Conservation (phyloP, 2,888 invertebrate species). For the Hydriomena furcata region DNA sequence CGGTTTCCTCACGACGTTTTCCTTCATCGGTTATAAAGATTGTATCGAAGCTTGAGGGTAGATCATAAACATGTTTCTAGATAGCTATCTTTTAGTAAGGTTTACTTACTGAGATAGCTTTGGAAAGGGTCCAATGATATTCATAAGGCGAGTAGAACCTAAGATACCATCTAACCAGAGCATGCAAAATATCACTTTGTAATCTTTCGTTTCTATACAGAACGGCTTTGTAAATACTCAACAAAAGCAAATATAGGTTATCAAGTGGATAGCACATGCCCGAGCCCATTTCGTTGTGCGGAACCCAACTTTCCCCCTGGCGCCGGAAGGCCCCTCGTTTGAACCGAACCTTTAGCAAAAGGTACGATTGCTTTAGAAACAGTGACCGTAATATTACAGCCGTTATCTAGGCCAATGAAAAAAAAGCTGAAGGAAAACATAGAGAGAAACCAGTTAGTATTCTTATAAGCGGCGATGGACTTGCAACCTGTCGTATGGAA, state of each 20-base stretch:
- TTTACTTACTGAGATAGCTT: constrained; percentile 6
- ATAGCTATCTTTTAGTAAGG: constrained; percentile 2
- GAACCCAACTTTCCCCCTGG: constrained; percentile 7
- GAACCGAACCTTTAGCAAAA: constrained; percentile 9
- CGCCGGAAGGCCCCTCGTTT: constrained; percentile 25
- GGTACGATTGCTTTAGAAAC: neutral
- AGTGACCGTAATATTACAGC: neutral
- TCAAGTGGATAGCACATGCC: constrained; percentile 32
- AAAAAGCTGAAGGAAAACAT: too few relatives aligned
- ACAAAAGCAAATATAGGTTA: constrained; percentile 34
- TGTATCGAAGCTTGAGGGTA: constrained; percentile 1
- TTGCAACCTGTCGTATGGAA: too few relatives aligned
- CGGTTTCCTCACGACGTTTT: too few relatives aligned
- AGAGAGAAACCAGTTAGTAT: too few relatives aligned
- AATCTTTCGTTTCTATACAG: constrained; percentile 28
- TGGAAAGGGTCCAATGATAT: constrained; percentile 6
- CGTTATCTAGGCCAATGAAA: too few relatives aligned
- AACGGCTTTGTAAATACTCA: constrained; percentile 37
- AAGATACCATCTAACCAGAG: constrained; percentile 9
- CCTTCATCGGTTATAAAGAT: constrained; percentile 3
- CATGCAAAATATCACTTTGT: constrained; percentile 10
- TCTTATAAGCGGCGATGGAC: too few relatives aligned
- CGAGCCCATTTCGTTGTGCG: constrained; percentile 20
- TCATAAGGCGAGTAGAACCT: neutral
- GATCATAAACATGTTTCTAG: constrained; percentile 6